phyloP scores from a whole-genome alignment of 2,797 vertebrate species.

The Etheostoma perlongum region DNA sequence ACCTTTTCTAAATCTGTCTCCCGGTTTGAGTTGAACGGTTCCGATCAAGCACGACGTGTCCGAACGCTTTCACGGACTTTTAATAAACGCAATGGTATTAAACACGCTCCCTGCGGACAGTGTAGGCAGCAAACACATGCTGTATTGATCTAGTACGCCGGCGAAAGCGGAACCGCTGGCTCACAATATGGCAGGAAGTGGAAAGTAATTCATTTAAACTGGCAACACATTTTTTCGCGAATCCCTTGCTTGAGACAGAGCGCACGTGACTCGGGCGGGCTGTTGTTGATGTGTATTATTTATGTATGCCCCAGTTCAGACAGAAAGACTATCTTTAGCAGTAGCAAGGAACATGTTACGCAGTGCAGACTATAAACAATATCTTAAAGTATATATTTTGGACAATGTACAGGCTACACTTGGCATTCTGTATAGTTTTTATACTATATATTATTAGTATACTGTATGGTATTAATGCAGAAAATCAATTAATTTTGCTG shows the following conservation, averaged over 20 bases:
- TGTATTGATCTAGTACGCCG: slow-evolving; percentile 6
- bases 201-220: rapidly evolving
- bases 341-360: rapidly evolving
- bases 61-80: slow-evolving; percentile 35
- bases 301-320: slow-evolving; percentile 42
- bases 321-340: neutral
- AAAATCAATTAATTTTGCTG: no score
- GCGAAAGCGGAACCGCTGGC: slow-evolving; percentile 21
- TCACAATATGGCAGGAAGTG: slow-evolving; percentile 76
- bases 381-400: neutral
- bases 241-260: slow-evolving; percentile 22
- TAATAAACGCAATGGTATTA: rapidly evolving
- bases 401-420: neutral
- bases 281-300: slow-evolving; percentile 32
- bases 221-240: slow-evolving; percentile 40
- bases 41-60: slow-evolving; percentile 7
- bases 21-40: slow-evolving; percentile 31
- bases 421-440: neutral
- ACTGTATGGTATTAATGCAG: neutral
- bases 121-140: neutral
- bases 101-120: neutral
- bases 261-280: slow-evolving; percentile 29
- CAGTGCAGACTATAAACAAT: neutral
- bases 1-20: neutral
- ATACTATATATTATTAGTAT: neutral